Base-by-base conservation (phyloP, 2,888 invertebrate species). In the Meloe dianella region DNA sequence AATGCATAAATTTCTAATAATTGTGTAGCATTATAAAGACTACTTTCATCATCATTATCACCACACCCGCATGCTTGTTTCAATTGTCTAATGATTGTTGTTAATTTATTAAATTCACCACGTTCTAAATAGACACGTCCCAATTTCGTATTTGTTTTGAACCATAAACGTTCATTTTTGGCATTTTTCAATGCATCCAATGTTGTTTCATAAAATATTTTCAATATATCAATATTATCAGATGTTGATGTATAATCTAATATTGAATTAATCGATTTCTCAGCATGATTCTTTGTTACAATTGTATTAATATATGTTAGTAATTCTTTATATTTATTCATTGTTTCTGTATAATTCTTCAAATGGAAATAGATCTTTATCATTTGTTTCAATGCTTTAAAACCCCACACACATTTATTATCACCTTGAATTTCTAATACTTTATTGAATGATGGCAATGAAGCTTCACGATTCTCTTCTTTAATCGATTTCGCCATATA, bases 331-430 rank as follows among this genome's bases (percentile, higher is more conserved):
- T 99, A 99, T 57, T 78, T 79, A 5, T 64, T 73, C 79, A 83
- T 81, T 63, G 82, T 83, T 85, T 97, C 96, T 69, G 90, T 90
- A 67, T 76, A 75, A 82, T 88, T 85, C 83, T 96, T 96, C 88
- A 98, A 85, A 87, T 95, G 94, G 83, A 98, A 99, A 84, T 98
- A 96, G 65, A 99, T 98, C 86, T 99, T 99, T 41, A 99, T 97
- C 95, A 99, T 98, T 84, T 99, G 99, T 83, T 99, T 99, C 27
- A 99, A 88, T 0, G 99, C 98, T 83, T 98, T 99, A 83, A 99
- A 99, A 0, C 99, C 99, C 98, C 99, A 99, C 86, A 99, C 98
- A 61, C 98, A 98, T 84, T 98, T 98, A 73, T 96, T 96, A 0
- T 95, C 95, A 17, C 94, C 95, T 85, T 99, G 98, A 68, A 99